phyloP scores from a whole-genome alignment of 1,140 invertebrate genomes.

The Hetaerina americana region DNA sequence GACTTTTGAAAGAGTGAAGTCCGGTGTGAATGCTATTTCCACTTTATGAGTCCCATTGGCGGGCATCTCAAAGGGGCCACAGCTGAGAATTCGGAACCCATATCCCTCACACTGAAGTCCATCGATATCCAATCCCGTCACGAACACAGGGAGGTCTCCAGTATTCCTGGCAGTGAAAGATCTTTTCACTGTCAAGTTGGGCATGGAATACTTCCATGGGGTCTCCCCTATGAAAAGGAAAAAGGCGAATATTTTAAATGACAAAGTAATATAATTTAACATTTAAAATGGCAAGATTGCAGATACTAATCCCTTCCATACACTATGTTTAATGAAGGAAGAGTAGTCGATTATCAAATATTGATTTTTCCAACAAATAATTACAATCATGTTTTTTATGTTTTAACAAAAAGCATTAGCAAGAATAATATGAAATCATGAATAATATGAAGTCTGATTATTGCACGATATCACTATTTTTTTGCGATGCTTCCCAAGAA shows the following conservation, averaged over 20 bases:
- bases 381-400: too few species aligned
- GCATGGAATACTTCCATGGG: slow-evolving; percentile 36
- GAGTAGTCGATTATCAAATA: too few species aligned
- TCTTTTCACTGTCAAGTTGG: slow-evolving; percentile 65
- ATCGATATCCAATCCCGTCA: slow-evolving; percentile 64
- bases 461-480: too few species aligned
- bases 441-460: too few species aligned
- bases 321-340: too few species aligned
- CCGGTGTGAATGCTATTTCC: slow-evolving; percentile 84
- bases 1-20: slow-evolving; percentile 76
- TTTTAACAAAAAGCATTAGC: too few species aligned
- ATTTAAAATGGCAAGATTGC: too few species aligned
- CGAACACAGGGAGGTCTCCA: slow-evolving; percentile 64
- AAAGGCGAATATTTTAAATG: slow-evolving; percentile 11
- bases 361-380: too few species aligned
- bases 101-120: slow-evolving; percentile 67
- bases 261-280: too few species aligned
- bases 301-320: too few species aligned
- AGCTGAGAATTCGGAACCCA: slow-evolving; percentile 76
- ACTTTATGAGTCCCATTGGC: slow-evolving; percentile 76
- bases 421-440: too few species aligned
- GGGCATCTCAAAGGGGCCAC: slow-evolving; percentile 60
- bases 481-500: too few species aligned
- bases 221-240: slow-evolving; percentile 31
- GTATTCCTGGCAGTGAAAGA: slow-evolving; percentile 80